phyloP scores from a whole-genome alignment of 2,113 vertebrate genomes.

The Carassius gibelio region DNA sequence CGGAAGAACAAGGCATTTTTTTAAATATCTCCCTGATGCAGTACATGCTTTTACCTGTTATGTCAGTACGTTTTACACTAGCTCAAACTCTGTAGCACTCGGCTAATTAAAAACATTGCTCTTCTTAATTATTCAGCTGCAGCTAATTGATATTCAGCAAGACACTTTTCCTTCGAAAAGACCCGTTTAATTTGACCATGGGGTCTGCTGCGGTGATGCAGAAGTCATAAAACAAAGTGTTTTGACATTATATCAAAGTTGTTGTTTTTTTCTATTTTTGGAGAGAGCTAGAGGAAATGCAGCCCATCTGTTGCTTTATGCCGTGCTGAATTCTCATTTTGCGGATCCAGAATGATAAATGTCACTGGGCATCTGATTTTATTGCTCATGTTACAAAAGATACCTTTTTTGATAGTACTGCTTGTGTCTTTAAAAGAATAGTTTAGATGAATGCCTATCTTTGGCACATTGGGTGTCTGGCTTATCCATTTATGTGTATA shows the following conservation, averaged over 20 bases:
- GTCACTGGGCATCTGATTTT: slow-evolving; percentile 30
- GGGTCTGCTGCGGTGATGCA: slow-evolving; percentile 59
- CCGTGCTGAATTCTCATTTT: not conserved
- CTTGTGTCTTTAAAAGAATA: slow-evolving; percentile 16
- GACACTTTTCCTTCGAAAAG: slow-evolving; percentile 70
- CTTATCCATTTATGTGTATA: not conserved
- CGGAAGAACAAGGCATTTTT: slow-evolving; percentile 1
- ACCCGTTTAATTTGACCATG: slow-evolving; percentile 75
- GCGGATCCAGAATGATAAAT: slow-evolving; percentile 18
- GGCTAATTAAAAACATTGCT: slow-evolving; percentile 77
- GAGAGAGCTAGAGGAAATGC: not conserved
- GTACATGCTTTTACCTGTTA: slow-evolving; percentile 59
- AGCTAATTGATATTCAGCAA: slow-evolving; percentile 80
- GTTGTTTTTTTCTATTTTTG: not conserved
- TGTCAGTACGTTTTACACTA: not conserved
- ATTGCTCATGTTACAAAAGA: slow-evolving; percentile 13
- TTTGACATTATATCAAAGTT: not conserved
- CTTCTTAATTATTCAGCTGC: slow-evolving; percentile 77
- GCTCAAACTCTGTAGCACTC: slow-evolving; percentile 61
- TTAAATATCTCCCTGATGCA: slow-evolving; percentile 60
- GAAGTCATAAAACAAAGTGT: slow-evolving; percentile 53
- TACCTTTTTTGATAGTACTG: not conserved
- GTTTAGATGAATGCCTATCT: no score
- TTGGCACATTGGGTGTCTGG: not conserved
- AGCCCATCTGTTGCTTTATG: slow-evolving; percentile 33